Percentiles rank a stretch among this genome's conserved stretches.
phyloP scores from a whole-genome alignment of 2,888 invertebrate species.

The Nomada hirtipes region DNA sequence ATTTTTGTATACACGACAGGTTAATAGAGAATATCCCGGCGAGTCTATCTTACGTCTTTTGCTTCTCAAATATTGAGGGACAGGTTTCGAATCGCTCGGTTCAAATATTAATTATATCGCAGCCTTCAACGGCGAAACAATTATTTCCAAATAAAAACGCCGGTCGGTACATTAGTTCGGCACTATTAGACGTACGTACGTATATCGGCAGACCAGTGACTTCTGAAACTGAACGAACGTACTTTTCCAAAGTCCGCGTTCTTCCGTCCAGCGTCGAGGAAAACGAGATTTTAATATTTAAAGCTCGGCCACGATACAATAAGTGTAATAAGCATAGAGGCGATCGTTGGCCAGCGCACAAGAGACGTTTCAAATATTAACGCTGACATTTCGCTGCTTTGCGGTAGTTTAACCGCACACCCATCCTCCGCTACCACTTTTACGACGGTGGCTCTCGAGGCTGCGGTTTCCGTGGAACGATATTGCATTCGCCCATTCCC shows the following conservation, averaged over 20 bases:
- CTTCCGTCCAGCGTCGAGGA: constrained; percentile 16
- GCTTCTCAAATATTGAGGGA: no score
- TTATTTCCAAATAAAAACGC: no score
- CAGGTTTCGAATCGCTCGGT: no score
- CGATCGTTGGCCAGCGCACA: constrained; percentile 63
- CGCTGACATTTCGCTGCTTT: constrained; percentile 73
- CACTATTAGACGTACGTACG: no score
- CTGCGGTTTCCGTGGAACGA: constrained; percentile 58
- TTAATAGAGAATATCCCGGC: background rate
- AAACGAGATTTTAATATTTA: constrained; percentile 76
- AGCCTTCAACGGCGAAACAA: no score
- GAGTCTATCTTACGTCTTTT: no score
- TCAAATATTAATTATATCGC: no score
- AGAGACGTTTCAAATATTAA: constrained; percentile 76
- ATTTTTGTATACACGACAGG: background rate
- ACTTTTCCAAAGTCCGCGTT: no score
- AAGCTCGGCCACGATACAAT: constrained; percentile 70
- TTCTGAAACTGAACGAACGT: no score
- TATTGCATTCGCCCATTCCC: constrained; percentile 59
- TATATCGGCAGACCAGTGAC: no score
- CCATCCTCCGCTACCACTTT: constrained; percentile 13
- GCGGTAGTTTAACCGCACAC: constrained; percentile 69
- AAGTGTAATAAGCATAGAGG: constrained; percentile 75
- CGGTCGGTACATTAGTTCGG: no score
- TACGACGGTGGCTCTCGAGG: constrained; percentile 24